A percentile compares a stretch with the other conserved stretches of the same genome.
These are phyloP conservation scores for Discoglossus pictus DNA, from an alignment of 2,797 vertebrate species.

Conservation along the genomic window DNA sequence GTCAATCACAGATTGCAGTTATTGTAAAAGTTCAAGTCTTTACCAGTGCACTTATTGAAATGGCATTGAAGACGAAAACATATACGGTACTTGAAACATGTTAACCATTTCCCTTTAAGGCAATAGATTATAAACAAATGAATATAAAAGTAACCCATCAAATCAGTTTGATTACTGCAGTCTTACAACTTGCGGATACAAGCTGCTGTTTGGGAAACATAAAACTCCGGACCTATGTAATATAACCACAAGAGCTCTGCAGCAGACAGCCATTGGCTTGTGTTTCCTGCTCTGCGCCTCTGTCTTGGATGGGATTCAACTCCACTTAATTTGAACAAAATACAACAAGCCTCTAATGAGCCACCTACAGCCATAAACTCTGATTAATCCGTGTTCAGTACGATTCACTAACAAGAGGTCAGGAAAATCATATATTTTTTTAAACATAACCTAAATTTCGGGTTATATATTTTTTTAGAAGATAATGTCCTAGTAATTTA, in stretches of 20 bases:
- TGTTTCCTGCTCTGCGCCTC: slow-evolving; percentile 14
- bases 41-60: too few species aligned
- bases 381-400: too few species aligned
- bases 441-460: too few species aligned
- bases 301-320: slow-evolving; percentile 29
- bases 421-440: too few species aligned
- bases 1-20: too few species aligned
- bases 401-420: too few species aligned
- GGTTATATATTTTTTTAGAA: too few species aligned
- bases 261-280: slow-evolving; percentile 8
- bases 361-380: neutral
- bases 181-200: slow-evolving; percentile 26
- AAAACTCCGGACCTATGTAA: slow-evolving; percentile 23
- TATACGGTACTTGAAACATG: slow-evolving; percentile 8
- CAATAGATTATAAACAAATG: slow-evolving; percentile 7
- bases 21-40: too few species aligned
- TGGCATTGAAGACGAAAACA: slow-evolving; percentile 14
- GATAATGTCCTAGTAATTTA: too few species aligned
- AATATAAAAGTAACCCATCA: slow-evolving; percentile 32
- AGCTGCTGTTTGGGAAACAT: slow-evolving; percentile 5
- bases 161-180: slow-evolving; percentile 14
- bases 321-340: slow-evolving; percentile 27
- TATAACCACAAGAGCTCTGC: slow-evolving; percentile 11
- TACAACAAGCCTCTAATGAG: slow-evolving; percentile 29
- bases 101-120: slow-evolving; percentile 23